These are phyloP conservation scores for Lymantria monacha DNA, from an alignment of 2,888 invertebrate genomes.

Conservation along the genomic window DNA sequence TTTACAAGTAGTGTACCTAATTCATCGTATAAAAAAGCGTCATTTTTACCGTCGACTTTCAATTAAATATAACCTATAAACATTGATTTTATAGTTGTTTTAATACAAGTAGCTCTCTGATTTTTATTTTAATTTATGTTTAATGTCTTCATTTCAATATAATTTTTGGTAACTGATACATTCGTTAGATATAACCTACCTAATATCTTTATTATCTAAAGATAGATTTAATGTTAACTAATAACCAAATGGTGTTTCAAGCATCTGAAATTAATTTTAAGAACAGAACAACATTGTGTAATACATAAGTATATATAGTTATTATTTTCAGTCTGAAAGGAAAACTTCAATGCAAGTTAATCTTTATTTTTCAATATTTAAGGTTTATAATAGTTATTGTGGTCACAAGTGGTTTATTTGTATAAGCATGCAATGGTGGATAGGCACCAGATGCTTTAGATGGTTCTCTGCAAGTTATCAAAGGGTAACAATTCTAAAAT, in stretches of 20 bases:
- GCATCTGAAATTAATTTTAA: conserved; percentile 77
- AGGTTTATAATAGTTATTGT: conserved; percentile 19
- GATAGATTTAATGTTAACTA: conserved; percentile 67
- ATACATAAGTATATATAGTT: conserved; percentile 10
- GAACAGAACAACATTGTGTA: conserved; percentile 61
- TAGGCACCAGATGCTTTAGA: conserved; percentile 73
- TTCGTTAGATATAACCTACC: conserved; percentile 51
- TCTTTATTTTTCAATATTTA: conserved; percentile 21
- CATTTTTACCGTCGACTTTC: no score
- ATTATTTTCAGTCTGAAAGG: conserved; percentile 6
- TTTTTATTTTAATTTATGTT: no score
- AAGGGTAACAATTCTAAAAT: conserved; percentile 56
- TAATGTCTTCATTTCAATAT: no score
- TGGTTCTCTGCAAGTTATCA: conserved; percentile 57
- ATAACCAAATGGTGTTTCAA: conserved; percentile 60
- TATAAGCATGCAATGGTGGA: conserved; percentile 43
- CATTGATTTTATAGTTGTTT: no score
- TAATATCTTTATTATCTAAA: conserved; percentile 61
- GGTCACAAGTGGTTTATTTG: conserved; percentile 24
- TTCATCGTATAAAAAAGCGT: no score
- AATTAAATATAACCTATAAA: no score
- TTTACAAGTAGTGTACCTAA: no score
- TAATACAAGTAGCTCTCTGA: no score
- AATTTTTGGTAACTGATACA: conserved; percentile 9
- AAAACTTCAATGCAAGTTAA: conserved; percentile 20